Evolutionary conservation across 2,888 invertebrate species (phyloP), one percentile per base, ranked within the genome.

Genomic region (Trichogramma dendrolimi): DNA sequence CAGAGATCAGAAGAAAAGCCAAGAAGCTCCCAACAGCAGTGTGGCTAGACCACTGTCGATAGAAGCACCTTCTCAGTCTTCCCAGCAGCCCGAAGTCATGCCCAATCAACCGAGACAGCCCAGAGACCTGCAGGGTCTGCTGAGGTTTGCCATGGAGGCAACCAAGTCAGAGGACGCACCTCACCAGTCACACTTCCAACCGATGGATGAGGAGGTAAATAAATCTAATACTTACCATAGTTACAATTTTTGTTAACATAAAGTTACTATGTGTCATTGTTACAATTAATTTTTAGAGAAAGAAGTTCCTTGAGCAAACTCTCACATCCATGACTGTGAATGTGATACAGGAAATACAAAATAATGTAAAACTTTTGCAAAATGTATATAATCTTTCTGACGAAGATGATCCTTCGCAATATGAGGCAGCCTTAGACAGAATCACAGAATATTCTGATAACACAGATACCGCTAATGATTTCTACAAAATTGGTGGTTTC

Each of bases 401-500:
- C 39, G 82, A 85, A 1, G 81, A 83, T 4, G 81, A 88, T 60
- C 83, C 86, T 0, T 76, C 82, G 0, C 83, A 86, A 39, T 84
- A 87, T 57, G 80, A 83, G 54, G 72, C 79, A n/a, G 87, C 90
- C 0, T 82, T 94, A n/a, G 86, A 86, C 42, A 83, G 82, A 46
- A 82, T 94, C 14, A 74, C 84, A 14, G 89, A 90, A 56, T 84
- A 84, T 72, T 84, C 89, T 55, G 90, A 90, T 73, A 86, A 88
- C 67, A 85, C 92, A 49, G 93, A 94, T 78, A 82, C 88, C 62
- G 91, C 94, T 1, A 90, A 89, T 77, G 92, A 92, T 81, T 93
- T 93, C 74, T 87, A 87, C 73, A 93, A 92, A 80, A 84, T 94
- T 72, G 92, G 91, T 5, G 94, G 94, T 0, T 91, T 90, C 67